Base-by-base conservation (phyloP, 1,140 invertebrate species). In the Drosophila carrolli region DNA sequence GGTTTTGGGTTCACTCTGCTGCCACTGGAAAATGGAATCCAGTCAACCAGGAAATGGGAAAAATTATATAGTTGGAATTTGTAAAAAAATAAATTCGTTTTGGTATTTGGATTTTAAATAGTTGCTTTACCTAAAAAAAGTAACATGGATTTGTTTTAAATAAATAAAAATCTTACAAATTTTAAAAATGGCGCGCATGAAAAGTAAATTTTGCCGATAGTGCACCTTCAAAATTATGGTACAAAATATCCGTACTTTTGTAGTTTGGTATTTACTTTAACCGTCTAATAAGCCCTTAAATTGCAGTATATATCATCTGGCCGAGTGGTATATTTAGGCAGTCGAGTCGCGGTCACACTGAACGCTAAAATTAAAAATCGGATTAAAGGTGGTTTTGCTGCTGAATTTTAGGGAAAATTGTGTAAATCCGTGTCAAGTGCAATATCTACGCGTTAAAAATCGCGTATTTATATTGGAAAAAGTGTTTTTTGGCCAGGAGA, bases 1-100 rank as follows among this genome's bases (percentile, higher is more conserved):
- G 16, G 16, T 16, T 16, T 16, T 16, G 16, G 16, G 16, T 16
- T 61, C 57, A 67, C 56, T 59, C 82, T 81, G 82, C 75, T 85
- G 82, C 61, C 70, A 51, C 60, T 75, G 82, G 65, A 55, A 68
- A 54, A 41, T 51, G 32, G 10, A 51, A 16, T 40, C 0, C 47
- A 53, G 48, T 29, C 38, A 35, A 35, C 32, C 23, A 48, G 27
- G 56, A 61, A 68, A 53, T 75, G 59, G 75, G 56, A 70, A 72
- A 75, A 68, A 66, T 65, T 82, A 73, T 62, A 86, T 23, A 23
- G 2, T 23, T 23, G 4, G 1, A 23, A 23, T 23, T 23, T 23
- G 23, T 23, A 4, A 23, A 23, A 23, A 23, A 23, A 23, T 3
- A 4, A 23, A 4, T 23, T 23, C 6, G 0, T 47, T 6, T 27